Evolutionary conservation across 2,797 vertebrate genomes (phyloP), one percentile per base, ranked within the genome.

Genomic region (Capromys pilorides): DNA sequence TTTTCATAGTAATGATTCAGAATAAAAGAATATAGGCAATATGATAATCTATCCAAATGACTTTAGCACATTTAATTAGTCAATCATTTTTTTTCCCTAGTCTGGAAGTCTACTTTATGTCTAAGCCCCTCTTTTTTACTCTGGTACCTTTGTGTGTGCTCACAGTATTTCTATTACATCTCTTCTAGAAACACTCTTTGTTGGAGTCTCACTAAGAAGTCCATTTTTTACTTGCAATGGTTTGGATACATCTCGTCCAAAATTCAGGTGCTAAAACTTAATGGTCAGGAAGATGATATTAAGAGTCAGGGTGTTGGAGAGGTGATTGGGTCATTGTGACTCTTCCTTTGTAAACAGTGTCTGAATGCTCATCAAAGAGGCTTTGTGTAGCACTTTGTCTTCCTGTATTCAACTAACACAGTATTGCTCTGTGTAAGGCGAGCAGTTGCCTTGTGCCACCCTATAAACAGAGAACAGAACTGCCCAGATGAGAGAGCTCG

Each of bases 371-470:
- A 64, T 33, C 2, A 80, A 22, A 49, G 2, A 80, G 51, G 21
- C 5, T 39, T 82, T 19, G 7, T 81, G 39, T 5, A 39, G 41
- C 8, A 36, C 31, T 22, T 49, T 77, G 9, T 5, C 22, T 6
- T 36, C 51, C 22, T 24, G 2, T 36, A 7, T 69, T 82, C 6
- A 1, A 2, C 54, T 13, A 10, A 79, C 5, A 69, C 6, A 33
- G 78, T 8, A 2, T 51, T 19, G 6, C 2, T 87, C 22, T 62
- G 6, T 54, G 22, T 62, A 19, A 24, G 71, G 3, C 28, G 49
- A 12, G 2, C 49, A 62, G 18, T 16, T 26, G 33, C 5, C 19
- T 5, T 2, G 12, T 1, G 1, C 5, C 12, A 31, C 11, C 19
- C 51, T 54, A 22, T 21, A 28, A 61, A 39, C 1, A 11, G 1